A percentile compares a stretch with the other conserved stretches of the same genome.
These are phyloP conservation scores for Dasyurus viverrinus DNA, from an alignment of 2,113 vertebrate species.

Conservation along the genomic window DNA sequence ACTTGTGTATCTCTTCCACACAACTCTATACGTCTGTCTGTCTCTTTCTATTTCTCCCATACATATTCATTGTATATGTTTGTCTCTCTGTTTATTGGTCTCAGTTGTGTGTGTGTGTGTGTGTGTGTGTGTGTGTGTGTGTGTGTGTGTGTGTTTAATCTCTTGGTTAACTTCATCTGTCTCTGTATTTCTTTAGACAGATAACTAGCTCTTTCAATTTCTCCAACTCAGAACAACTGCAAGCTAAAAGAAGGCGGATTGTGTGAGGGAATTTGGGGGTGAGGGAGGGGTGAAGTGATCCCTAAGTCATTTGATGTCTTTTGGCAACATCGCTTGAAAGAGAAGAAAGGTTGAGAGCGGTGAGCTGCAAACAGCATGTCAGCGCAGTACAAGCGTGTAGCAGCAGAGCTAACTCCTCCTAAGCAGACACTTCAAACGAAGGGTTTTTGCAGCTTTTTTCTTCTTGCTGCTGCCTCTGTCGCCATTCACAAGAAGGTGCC, in stretches of 20 bases:
- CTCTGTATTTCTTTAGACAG: not conserved
- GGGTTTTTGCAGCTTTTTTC: fast-evolving
- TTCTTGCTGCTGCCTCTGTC: fast-evolving
- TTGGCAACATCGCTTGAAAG: not conserved
- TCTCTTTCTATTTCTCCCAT: not conserved
- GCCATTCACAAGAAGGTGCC: not conserved
- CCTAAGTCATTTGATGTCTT: not conserved
- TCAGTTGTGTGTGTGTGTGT: not conserved
- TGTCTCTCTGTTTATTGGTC: not conserved
- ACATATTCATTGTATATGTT: not conserved
- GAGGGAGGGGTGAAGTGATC: not conserved
- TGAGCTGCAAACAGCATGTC: slow-evolving; percentile 46
- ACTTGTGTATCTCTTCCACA: not conserved
- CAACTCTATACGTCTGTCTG: not conserved
- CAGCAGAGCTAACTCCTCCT: slow-evolving; percentile 2
- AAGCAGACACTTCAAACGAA: not conserved
- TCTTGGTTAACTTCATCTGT: not conserved
- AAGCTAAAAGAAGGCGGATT: not conserved
- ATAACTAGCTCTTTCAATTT: not conserved
- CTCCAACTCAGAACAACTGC: not conserved
- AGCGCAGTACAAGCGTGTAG: not conserved
- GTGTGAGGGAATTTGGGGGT: not conserved
- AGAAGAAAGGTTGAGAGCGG: not conserved
- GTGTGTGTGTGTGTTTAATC: not conserved
- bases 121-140: no score